Base-by-base conservation (phyloP, 2,888 invertebrate genomes). In the Penaeus monodon region DNA sequence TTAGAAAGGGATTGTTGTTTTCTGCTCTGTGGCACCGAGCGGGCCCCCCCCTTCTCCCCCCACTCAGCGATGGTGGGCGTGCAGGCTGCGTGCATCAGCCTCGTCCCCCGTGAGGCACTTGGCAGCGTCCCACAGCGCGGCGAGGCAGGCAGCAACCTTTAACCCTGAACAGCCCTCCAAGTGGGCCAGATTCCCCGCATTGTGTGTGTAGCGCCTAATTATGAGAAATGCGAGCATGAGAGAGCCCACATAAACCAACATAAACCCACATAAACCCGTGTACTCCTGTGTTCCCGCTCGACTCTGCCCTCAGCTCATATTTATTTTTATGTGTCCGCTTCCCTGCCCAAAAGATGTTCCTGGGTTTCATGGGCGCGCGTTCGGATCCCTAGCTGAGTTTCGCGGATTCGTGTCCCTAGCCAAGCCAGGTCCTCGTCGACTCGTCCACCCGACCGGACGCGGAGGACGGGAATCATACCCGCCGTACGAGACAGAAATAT, bases 261-360 rank as follows among this genome's bases (percentile, higher is more conserved):
- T 86, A 85, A 85, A 85, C 81, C 85, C 85, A 80, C 85, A 85
- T 80, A 86, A 86, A 86, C 81, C 76, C 86, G 78, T 86, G 86
- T 86, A 66, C 76, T 73, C 65, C 81, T 29, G 68, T 86, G 86
- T 86, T 86, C 86, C 81, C 74, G 66, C 86, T 80, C 76, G 81
- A 81, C 81, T 86, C 68, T 65, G 66, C 77, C 86, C 86, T 77
- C 82, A 57, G 84, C 78, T 84, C 84, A 84, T 84, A 84, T 84
- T 84, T 84, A 84, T 84, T 84, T 84, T 84, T 84, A 84, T 84
- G 84, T 84, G 84, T 84, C 66, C 78, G 79, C 84, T 79, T 84
- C 84, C 84, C 84, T 84, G 84, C 84, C 84, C 84, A 84, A 84
- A 84, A 77, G 84, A 84, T 84, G 84, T 84, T 84, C 84, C 68